Conservation (phyloP, 2,797 vertebrate genomes). For the Enteromius fasciolatus region DNA sequence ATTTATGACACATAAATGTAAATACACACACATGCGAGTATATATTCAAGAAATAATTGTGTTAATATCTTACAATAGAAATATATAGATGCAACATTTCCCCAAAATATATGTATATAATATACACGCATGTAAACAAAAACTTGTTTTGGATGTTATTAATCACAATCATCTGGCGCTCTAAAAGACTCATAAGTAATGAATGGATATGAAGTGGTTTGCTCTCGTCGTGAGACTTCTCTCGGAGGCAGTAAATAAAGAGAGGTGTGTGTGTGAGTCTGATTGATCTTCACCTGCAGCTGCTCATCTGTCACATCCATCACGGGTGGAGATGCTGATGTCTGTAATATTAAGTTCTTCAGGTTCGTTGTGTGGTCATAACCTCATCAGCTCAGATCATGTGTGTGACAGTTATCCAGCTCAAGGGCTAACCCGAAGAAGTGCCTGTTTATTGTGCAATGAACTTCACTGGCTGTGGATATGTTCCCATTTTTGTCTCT, state of each 20-base stretch:
- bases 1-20: too few relatives aligned
- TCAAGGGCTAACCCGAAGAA: background rate
- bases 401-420: background rate
- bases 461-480: background rate
- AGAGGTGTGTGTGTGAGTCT: background rate
- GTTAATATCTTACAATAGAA: too few relatives aligned
- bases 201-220: background rate
- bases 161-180: too few relatives aligned
- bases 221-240: background rate
- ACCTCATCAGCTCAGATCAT: background rate
- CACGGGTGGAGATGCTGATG: conserved; percentile 3
- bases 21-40: too few relatives aligned
- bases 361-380: background rate
- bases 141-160: too few relatives aligned
- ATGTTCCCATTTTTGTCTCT: background rate
- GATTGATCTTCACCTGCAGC: background rate
- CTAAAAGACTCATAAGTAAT: background rate
- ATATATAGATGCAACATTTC: too few relatives aligned
- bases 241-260: background rate
- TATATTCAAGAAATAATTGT: too few relatives aligned
- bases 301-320: background rate
- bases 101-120: too few relatives aligned
- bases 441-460: background rate
- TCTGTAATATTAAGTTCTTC: background rate
- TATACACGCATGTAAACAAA: too few relatives aligned